These are phyloP conservation scores for Brachionus plicatilis DNA, from an alignment of 1,140 invertebrate species.

Conservation along the genomic window DNA sequence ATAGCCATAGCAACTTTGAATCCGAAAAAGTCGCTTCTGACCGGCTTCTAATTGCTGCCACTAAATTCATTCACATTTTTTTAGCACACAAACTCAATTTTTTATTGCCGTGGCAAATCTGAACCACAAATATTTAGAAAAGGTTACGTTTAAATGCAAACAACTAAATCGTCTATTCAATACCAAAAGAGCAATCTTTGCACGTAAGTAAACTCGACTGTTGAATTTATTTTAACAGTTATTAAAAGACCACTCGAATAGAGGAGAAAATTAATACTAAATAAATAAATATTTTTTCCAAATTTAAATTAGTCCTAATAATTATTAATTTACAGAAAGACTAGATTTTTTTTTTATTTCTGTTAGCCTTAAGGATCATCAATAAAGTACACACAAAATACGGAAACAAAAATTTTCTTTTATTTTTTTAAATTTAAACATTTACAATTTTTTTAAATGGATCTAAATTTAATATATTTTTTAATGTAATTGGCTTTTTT, in stretches of 20 bases:
- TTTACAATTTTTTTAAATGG: too few relatives aligned
- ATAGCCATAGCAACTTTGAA: not conserved
- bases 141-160: not conserved
- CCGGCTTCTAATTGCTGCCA: slow-evolving; percentile 8
- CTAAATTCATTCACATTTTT: not conserved
- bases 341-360: too few relatives aligned
- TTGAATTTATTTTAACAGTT: not conserved
- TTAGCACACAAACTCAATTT: not conserved
- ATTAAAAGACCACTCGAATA: not conserved
- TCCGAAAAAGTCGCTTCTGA: not conserved
- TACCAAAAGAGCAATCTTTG: not conserved
- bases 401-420: too few relatives aligned
- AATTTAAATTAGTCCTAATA: not conserved
- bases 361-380: too few relatives aligned
- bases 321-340: not conserved
- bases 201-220: not conserved
- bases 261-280: not conserved
- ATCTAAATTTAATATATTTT: too few relatives aligned
- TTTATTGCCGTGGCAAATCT: not conserved
- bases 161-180: not conserved
- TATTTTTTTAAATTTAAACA: too few relatives aligned
- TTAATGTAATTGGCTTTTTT: too few relatives aligned
- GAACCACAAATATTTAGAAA: slow-evolving; percentile 10
- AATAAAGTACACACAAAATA: too few relatives aligned
- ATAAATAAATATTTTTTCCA: not conserved